Conservation (phyloP, 2,888 invertebrate genomes). For the Suillia variegata region DNA sequence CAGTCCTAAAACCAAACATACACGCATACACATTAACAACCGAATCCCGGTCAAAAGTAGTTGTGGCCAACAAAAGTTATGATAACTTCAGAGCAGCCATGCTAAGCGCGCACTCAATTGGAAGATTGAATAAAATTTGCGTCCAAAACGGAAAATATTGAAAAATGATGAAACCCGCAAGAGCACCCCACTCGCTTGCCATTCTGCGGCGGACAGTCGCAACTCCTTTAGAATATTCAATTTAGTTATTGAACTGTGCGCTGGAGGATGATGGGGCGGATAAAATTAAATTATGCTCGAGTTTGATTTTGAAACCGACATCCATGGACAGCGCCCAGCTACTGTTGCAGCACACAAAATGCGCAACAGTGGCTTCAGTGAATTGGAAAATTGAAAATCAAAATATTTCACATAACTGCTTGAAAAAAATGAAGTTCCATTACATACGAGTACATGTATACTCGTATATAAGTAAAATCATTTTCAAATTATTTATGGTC, state of each 20-base stretch:
- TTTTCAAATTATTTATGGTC: too few species aligned
- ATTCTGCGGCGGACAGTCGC: neutral
- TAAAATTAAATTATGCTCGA: slow-evolving; percentile 41
- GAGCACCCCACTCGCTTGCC: neutral
- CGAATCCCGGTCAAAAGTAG: too few species aligned
- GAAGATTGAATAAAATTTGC: slow-evolving; percentile 62
- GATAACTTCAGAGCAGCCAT: slow-evolving; percentile 1
- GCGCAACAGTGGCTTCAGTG: slow-evolving; percentile 45
- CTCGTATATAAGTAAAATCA: too few species aligned
- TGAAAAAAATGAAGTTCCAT: too few species aligned
- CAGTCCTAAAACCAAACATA: neutral
- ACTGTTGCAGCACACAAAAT: slow-evolving; percentile 1
- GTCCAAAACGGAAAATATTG: slow-evolving; percentile 51
- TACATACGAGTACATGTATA: too few species aligned
- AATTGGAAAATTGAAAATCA: slow-evolving; percentile 60
- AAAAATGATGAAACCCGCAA: slow-evolving; percentile 35
- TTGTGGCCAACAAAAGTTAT: slow-evolving; percentile 1
- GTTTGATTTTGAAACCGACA: neutral
- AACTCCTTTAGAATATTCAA: slow-evolving; percentile 10
- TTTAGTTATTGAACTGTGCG: slow-evolving; percentile 1
- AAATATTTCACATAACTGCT: too few species aligned
- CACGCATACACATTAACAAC: slow-evolving; percentile 1
- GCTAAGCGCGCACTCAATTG: slow-evolving; percentile 48
- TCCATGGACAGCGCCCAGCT: slow-evolving; percentile 8
- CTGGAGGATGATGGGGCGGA: slow-evolving; percentile 8